Evolutionary conservation across 2,113 vertebrate genomes (phyloP).

Genomic region (Girardinichthys multiradiatus): DNA sequence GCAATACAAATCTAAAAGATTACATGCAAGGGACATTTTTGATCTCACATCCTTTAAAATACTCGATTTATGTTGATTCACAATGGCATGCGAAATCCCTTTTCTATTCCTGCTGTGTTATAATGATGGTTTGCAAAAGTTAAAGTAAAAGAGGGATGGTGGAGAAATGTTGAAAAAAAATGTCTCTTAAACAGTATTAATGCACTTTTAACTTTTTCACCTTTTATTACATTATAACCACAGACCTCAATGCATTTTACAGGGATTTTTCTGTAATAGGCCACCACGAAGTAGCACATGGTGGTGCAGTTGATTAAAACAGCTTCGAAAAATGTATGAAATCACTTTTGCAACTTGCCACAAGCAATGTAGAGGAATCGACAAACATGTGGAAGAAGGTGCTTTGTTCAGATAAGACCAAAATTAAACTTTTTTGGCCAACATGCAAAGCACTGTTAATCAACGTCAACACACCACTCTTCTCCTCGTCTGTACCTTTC

Average conservation of each 20-base stretch:
- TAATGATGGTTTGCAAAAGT: background rate
- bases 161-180: background rate
- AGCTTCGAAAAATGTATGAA: background rate
- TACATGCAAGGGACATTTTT: background rate
- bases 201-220: background rate
- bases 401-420: too few species aligned
- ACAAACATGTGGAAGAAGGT: too few species aligned
- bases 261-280: background rate
- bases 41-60: conserved; percentile 7
- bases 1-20: background rate
- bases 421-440: too few species aligned
- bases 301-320: background rate
- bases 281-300: background rate
- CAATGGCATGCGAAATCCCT: background rate
- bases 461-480: too few species aligned
- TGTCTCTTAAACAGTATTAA: too few species aligned
- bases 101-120: background rate
- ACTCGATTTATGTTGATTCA: background rate
- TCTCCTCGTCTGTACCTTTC: too few species aligned
- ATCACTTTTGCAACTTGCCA: background rate
- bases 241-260: background rate
- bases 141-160: background rate
- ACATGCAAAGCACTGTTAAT: too few species aligned
- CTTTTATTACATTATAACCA: background rate
- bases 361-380: background rate